These are phyloP conservation scores for Acanthosepion esculentum DNA, from an alignment of 2,888 invertebrate genomes.

Conservation along the genomic window DNA sequence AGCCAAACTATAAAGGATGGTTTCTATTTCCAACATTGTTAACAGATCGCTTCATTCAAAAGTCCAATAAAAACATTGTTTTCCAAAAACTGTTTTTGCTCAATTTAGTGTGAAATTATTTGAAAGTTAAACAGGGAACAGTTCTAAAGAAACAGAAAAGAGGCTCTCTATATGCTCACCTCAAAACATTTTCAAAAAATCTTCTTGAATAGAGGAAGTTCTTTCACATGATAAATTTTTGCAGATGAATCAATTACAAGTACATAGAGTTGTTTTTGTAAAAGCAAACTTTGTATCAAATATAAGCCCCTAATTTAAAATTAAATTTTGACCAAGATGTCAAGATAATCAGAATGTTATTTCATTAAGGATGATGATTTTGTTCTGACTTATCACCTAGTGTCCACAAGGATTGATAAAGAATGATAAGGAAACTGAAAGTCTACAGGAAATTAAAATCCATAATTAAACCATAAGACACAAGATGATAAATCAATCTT, in stretches of 20 bases:
- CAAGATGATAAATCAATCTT: background rate
- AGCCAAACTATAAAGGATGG: slow-evolving; percentile 20
- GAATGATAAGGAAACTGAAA: background rate
- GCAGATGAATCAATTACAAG: no score
- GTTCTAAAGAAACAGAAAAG: background rate
- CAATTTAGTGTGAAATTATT: no score
- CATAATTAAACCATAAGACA: background rate
- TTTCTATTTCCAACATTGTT: background rate
- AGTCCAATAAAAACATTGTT: background rate
- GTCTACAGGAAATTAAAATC: background rate
- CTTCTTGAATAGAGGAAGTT: background rate
- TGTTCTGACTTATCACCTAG: background rate
- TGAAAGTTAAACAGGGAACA: background rate
- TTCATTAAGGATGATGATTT: background rate
- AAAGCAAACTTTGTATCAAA: background rate
- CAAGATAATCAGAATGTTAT: background rate
- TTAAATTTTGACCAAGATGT: background rate
- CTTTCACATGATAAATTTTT: background rate
- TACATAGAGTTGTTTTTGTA: background rate
- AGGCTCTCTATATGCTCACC: background rate
- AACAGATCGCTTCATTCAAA: background rate
- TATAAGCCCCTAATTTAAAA: background rate
- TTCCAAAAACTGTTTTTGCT: background rate
- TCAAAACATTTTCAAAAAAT: background rate
- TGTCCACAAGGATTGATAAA: background rate